Evolutionary conservation across 2,888 invertebrate species (phyloP).

Genomic region (Teleiodes luculella): DNA sequence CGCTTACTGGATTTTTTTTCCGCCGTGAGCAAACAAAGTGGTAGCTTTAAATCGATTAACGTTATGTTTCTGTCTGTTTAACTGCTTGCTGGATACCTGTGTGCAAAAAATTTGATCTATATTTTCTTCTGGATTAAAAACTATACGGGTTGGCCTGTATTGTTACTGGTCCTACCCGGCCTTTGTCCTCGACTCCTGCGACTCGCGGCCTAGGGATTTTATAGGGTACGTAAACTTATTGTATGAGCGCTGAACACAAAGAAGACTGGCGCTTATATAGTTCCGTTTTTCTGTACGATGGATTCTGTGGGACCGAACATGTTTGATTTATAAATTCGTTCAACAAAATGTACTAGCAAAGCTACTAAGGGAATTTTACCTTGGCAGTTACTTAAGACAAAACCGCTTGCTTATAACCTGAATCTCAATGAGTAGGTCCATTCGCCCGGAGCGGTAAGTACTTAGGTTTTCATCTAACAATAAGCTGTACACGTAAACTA

Average conservation of each 20-base stretch:
- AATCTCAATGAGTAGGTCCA: not conserved
- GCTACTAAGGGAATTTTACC: not conserved
- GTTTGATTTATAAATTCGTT: too few species aligned
- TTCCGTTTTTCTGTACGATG: not conserved
- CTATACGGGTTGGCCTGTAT: constrained; percentile 16
- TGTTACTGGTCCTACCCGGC: constrained; percentile 7
- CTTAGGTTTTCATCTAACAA: constrained; percentile 1
- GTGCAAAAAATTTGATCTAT: not conserved
- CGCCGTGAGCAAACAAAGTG: too few species aligned
- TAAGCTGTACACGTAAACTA: constrained; percentile 16
- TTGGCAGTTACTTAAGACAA: not conserved
- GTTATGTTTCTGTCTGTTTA: too few species aligned
- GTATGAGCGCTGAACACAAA: constrained; percentile 3
- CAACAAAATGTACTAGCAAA: not conserved
- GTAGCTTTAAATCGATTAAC: too few species aligned
- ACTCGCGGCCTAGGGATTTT: not conserved
- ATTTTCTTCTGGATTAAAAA: constrained; percentile 3
- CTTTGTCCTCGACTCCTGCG: constrained; percentile 4
- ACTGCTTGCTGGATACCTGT: not conserved
- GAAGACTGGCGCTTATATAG: not conserved
- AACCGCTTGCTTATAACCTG: not conserved
- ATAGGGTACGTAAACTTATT: constrained; percentile 8
- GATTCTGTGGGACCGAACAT: not conserved
- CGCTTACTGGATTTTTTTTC: too few species aligned
- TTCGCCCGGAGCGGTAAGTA: not conserved